Base-by-base conservation (phyloP, 2,888 invertebrate species). In the Pediacus dermestoides region DNA sequence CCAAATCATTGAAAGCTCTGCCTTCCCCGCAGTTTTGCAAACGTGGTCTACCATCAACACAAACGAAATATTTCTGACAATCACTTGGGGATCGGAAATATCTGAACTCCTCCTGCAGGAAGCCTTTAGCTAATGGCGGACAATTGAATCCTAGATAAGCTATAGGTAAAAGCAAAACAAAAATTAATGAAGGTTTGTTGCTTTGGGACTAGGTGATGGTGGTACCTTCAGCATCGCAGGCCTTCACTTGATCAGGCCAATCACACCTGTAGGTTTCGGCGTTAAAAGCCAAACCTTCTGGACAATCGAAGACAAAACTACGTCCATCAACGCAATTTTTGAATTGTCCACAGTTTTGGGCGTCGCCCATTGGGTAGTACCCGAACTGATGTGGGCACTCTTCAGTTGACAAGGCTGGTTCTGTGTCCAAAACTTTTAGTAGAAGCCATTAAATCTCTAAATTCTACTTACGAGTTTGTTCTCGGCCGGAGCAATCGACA, bases 381-480 rank as follows among this genome's bases (percentile, higher is more conserved):
- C 89, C 90, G 56, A 82, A 90, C 63, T 87, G 88, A 63, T 88
- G 85, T 0, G 89, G 88, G 51, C 90, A 90, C 4, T 83, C 82
- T 0, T 81, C 82, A 0, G 86, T 86, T 0, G 89, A 75, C 50
- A 81, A 78, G 1, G 85, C 66, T 2, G 81, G 76, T 60, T 86
- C 86, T 86, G 64, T 1, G 62, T n/a, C n/a, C n/a, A n/a, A n/a
- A n/a, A n/a, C n/a, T n/a, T n/a, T n/a, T n/a, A n/a, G n/a, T 57
- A 37, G 14, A 28, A 12, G 30, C n/a, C n/a, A 21, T 7, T 21
- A 7, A n/a, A 21, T 21, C 21, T 7, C 6, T 21, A 21, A n/a
- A n/a, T n/a, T n/a, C n/a, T 30, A 76, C 78, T 78, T 71, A 84
- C 84, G 87, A 36, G 80, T 70, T 16, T 76, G 72, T 3, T 81